These are phyloP conservation scores for Abrostola tripartita DNA, from an alignment of 2,888 invertebrate species.

Conservation along the genomic window DNA sequence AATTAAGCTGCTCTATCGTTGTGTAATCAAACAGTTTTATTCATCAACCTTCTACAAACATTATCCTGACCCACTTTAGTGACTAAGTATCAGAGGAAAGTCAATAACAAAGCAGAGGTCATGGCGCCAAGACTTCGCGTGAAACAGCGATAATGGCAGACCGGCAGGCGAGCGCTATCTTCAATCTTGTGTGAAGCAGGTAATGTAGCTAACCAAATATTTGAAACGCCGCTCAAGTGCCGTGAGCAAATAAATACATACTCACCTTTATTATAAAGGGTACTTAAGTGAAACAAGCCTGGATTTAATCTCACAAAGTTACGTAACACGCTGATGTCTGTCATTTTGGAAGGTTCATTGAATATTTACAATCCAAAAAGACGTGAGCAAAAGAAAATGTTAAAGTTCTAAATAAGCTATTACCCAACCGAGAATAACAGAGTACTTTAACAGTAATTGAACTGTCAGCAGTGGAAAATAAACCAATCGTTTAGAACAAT, in stretches of 20 bases:
- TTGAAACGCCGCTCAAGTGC: slow-evolving; percentile 26
- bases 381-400: neutral
- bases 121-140: slow-evolving; percentile 79
- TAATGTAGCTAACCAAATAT: slow-evolving; percentile 46
- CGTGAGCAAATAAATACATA: slow-evolving; percentile 29
- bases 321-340: slow-evolving; percentile 19
- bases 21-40: slow-evolving; percentile 33
- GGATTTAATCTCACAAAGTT: slow-evolving; percentile 21
- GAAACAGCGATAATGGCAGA: slow-evolving; percentile 71
- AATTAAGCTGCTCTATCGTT: slow-evolving; percentile 5
- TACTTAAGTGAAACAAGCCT: slow-evolving; percentile 14
- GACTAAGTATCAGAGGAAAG: slow-evolving; percentile 66
- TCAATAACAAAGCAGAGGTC: slow-evolving; percentile 80
- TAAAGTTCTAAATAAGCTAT: slow-evolving; percentile 3
- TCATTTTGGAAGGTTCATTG: slow-evolving; percentile 1
- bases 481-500: slow-evolving; percentile 1
- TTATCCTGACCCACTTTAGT: slow-evolving; percentile 59
- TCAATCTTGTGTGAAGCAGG: slow-evolving; percentile 65
- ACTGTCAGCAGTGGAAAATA: slow-evolving; percentile 2
- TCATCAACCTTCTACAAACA: slow-evolving; percentile 42
- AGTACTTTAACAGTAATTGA: slow-evolving; percentile 2
- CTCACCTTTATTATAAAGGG: slow-evolving; percentile 5
- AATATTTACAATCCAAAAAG: neutral
- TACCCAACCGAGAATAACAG: slow-evolving; percentile 4
- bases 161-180: slow-evolving; percentile 74